Conservation (phyloP, 35 echinoderm and acorn worm genomes). For the Heliocidaris erythrogramma region DNA sequence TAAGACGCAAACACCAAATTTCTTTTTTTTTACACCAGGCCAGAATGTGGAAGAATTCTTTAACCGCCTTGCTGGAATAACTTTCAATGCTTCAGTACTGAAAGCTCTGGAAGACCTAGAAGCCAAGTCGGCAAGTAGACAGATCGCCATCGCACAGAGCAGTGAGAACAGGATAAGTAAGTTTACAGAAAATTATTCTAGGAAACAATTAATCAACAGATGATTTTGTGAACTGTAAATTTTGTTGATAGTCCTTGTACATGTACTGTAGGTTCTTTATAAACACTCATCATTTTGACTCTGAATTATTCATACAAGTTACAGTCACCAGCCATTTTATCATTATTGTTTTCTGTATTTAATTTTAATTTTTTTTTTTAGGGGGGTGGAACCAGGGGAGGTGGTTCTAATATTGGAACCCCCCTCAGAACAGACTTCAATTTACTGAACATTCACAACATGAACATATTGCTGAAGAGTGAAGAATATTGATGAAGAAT, state of each 20-base stretch:
- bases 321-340: too few relatives aligned
- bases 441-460: too few relatives aligned
- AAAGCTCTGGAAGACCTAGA: slow-evolving; percentile 63
- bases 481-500: too few relatives aligned
- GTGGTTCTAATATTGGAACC: too few relatives aligned
- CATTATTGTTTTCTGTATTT: too few relatives aligned
- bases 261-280: not conserved
- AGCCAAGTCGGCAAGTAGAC: slow-evolving; percentile 20
- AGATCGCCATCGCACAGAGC: slow-evolving; percentile 49
- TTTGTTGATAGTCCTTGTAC: not conserved
- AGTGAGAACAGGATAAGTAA: slow-evolving; percentile 48
- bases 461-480: too few relatives aligned
- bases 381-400: too few relatives aligned
- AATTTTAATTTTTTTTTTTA: too few relatives aligned
- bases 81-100: slow-evolving; percentile 56
- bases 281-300: not conserved
- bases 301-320: not conserved
- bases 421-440: too few relatives aligned
- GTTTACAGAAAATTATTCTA: not conserved
- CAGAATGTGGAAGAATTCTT: slow-evolving; percentile 65
- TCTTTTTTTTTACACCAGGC: slow-evolving; percentile 24
- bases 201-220: too few relatives aligned
- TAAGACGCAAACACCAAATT: too few relatives aligned
- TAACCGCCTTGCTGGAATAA: slow-evolving; percentile 53
- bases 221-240: too few relatives aligned